phyloP scores from a whole-genome alignment of 2,888 invertebrate genomes.

The Apodemia mormo region DNA sequence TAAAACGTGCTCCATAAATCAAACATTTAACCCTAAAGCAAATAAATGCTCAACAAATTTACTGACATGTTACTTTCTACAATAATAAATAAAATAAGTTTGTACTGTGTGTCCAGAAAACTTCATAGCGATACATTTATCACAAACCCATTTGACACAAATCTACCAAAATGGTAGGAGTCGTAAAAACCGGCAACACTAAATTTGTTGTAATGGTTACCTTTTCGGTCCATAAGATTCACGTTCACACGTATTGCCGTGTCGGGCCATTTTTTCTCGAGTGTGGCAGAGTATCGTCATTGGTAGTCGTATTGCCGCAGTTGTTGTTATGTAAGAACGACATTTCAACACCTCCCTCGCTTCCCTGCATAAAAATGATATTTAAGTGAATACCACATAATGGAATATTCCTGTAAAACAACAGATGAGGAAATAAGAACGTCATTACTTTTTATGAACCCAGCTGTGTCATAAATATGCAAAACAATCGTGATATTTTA shows the following conservation, averaged over 20 bases:
- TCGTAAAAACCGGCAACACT: constrained; percentile 35
- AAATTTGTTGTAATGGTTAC: constrained; percentile 16
- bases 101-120: constrained; percentile 62
- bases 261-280: constrained; percentile 68
- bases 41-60: not conserved
- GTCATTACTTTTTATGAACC: constrained; percentile 12
- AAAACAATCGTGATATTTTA: constrained; percentile 14
- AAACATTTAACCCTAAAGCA: constrained; percentile 3
- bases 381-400: constrained; percentile 13
- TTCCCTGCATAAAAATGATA: constrained; percentile 48
- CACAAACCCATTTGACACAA: constrained; percentile 47
- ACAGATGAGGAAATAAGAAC: not conserved
- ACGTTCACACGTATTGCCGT: constrained; percentile 65
- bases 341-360: constrained; percentile 83
- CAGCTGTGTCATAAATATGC: constrained; percentile 4
- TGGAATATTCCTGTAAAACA: constrained; percentile 13
- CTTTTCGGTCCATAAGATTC: constrained; percentile 16
- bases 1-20: constrained; percentile 3
- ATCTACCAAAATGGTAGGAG: constrained; percentile 47
- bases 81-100: constrained; percentile 52
- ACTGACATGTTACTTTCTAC: not conserved
- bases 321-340: constrained; percentile 87
- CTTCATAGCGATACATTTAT: constrained; percentile 54
- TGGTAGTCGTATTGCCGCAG: constrained; percentile 60
- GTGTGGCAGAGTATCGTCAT: constrained; percentile 65